Base-by-base conservation (phyloP, 2,888 invertebrate genomes). In the Platypus cylindrus region DNA sequence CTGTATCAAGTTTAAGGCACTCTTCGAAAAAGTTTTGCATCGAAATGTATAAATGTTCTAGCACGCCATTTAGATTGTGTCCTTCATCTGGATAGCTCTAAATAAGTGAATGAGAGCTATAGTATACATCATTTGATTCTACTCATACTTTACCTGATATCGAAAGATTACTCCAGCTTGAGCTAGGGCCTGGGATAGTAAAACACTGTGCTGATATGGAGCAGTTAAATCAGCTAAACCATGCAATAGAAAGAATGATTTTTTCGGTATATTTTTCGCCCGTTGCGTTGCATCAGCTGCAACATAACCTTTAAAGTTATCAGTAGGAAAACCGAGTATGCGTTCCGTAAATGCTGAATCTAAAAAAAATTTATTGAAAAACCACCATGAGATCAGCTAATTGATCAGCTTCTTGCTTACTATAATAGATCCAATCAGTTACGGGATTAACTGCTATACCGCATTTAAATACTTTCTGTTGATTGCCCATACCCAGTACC, bases 311-410 rank as follows among this genome's bases (percentile, higher is more conserved):
- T 83, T 80, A 63, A 80, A 80, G 65, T 93, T 87, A 55, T 89
- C 87, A 17, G 75, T 73, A 35, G 90, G 89, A 47, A 80, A 69
- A 23, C 93, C 93, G 52, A 95, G 73, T 50, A 91, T 81, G 41
- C 91, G 75, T 67, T 95, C 94, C 72, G 94, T 91, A 59, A 94
- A 94, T 3, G 87, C 90, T 16, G 91, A 89, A 65, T 94, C 93
- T 94, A 33, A 24, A 35, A 38, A 22, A 16, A 30, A 5, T 20
- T 20, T 20, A 7, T 20, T 20, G 20, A 9, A 20, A 7, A 20
- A 7, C 9, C 20, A 5, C 20, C 5, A 20, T 20, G 20, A 9
- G 20, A 20, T 9, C 5, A 20, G 20, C 20, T 7, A 20, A 20
- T 20, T 20, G 11, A 27, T 14, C 27, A 27, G 11, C n/a, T n/a